phyloP scores from a whole-genome alignment of 2,113 vertebrate genomes.

The Holacanthus passer region DNA sequence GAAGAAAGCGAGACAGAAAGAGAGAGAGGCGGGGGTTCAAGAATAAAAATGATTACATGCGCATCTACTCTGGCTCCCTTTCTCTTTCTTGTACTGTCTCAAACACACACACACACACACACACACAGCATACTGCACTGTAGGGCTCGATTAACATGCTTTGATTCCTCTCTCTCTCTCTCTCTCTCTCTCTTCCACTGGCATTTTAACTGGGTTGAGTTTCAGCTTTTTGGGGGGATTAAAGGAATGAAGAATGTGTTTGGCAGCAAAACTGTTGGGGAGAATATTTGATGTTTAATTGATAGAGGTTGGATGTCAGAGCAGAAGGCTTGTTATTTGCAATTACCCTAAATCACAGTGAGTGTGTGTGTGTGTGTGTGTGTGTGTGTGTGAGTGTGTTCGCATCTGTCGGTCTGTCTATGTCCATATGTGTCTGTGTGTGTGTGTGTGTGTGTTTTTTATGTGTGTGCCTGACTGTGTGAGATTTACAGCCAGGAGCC shows the following conservation, averaged over 20 bases:
- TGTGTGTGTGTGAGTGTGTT: conserved; percentile 20
- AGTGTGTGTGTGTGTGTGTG: conserved; percentile 15
- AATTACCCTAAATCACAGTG: conserved; percentile 44
- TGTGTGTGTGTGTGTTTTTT: conserved; percentile 18
- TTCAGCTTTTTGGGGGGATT: conserved; percentile 62
- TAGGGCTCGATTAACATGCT: conserved; percentile 60
- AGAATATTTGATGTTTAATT: conserved; percentile 72
- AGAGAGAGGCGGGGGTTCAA: conserved; percentile 8
- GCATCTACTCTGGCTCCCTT: conserved; percentile 31
- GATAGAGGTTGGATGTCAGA: conserved; percentile 57
- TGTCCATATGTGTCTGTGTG: conserved; percentile 28
- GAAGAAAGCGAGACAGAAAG: neutral
- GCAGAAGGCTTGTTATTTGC: conserved; percentile 55
- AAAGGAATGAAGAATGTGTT: conserved; percentile 67
- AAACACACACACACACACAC: conserved; percentile 14
- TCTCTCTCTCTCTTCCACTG: conserved; percentile 2
- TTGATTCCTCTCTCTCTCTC: conserved; percentile 44
- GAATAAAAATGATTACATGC: conserved; percentile 37
- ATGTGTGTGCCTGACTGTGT: conserved; percentile 9
- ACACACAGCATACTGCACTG: conserved; percentile 19
- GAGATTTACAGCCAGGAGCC: conserved; percentile 22
- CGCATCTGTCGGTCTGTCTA: neutral
- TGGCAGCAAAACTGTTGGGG: conserved; percentile 60
- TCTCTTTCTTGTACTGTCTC: conserved; percentile 18
- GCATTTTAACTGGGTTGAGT: conserved; percentile 43